These are phyloP conservation scores for Eumacrocentrus americanus DNA, from an alignment of 2,888 invertebrate species.

Conservation along the genomic window DNA sequence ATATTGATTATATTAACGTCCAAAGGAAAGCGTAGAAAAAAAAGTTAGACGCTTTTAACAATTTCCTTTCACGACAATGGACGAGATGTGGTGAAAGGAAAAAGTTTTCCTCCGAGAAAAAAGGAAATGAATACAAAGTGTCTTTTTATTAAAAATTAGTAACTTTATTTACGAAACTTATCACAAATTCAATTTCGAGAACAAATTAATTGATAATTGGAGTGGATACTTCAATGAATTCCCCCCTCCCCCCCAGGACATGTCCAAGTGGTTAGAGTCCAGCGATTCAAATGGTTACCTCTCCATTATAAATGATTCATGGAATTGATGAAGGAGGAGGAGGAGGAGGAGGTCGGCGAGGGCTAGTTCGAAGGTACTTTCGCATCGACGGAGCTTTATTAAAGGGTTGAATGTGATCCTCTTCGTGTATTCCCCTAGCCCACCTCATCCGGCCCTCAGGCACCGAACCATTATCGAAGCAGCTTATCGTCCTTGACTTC, in stretches of 20 bases:
- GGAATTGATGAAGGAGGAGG: background rate
- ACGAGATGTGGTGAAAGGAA: too few relatives aligned
- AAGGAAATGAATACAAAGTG: too few relatives aligned
- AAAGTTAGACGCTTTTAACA: too few relatives aligned
- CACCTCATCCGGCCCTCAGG: background rate
- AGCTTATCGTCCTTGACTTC: constrained; percentile 15
- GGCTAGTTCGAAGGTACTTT: constrained; percentile 12
- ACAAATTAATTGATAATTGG: background rate
- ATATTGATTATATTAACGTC: too few relatives aligned
- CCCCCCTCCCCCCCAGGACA: background rate
- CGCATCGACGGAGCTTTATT: constrained; percentile 25
- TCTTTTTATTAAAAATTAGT: constrained; percentile 1
- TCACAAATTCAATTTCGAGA: background rate
- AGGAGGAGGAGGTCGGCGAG: background rate
- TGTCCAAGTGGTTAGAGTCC: background rate
- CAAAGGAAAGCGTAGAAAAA: too few relatives aligned
- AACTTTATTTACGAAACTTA: background rate
- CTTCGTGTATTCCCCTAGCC: background rate
- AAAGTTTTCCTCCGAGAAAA: too few relatives aligned
- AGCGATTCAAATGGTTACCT: background rate
- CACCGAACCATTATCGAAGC: constrained; percentile 8
- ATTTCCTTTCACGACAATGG: too few relatives aligned
- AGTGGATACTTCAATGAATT: background rate
- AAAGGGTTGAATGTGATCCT: constrained; percentile 20
- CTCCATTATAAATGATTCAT: constrained; percentile 18